These are phyloP conservation scores for Drosophila parthenogenetica DNA, from an alignment of 2,888 invertebrate genomes.

Conservation along the genomic window DNA sequence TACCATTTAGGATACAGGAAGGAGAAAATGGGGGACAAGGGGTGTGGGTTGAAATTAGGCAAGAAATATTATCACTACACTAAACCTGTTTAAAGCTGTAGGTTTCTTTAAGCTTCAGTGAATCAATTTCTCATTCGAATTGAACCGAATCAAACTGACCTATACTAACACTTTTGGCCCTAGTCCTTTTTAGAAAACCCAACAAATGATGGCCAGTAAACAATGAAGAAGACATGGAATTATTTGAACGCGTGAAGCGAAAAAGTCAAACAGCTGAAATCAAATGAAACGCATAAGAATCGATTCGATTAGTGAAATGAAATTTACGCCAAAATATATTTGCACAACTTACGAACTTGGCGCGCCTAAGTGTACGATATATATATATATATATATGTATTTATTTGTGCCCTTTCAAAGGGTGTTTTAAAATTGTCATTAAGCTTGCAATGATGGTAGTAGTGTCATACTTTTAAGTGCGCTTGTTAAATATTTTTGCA, in stretches of 20 bases:
- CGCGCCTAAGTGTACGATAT: constrained; percentile 64
- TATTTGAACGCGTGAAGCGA: constrained; percentile 47
- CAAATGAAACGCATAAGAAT: constrained; percentile 79
- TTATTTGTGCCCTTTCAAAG: constrained; percentile 19
- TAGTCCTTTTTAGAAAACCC: neutral
- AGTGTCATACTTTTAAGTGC: too few species aligned
- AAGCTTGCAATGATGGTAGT: neutral
- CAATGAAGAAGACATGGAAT: constrained; percentile 33
- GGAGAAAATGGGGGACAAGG: too few species aligned
- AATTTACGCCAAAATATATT: constrained; percentile 81
- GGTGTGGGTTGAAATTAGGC: too few species aligned
- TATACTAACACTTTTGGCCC: constrained; percentile 23
- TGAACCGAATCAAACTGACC: constrained; percentile 35
- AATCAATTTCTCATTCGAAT: neutral
- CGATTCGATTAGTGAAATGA: constrained; percentile 80
- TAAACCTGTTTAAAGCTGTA: neutral
- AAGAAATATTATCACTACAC: too few species aligned
- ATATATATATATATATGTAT: constrained; percentile 7
- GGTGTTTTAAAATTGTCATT: neutral
- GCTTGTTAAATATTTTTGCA: neutral
- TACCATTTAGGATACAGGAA: too few species aligned
- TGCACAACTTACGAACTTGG: constrained; percentile 71
- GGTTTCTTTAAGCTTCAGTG: neutral
- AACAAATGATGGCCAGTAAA: constrained; percentile 52
- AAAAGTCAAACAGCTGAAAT: constrained; percentile 64